Evolutionary conservation across 2,888 invertebrate genomes (phyloP), one percentile per base, ranked within the genome.

Genomic region (Itoplectis maculator): DNA sequence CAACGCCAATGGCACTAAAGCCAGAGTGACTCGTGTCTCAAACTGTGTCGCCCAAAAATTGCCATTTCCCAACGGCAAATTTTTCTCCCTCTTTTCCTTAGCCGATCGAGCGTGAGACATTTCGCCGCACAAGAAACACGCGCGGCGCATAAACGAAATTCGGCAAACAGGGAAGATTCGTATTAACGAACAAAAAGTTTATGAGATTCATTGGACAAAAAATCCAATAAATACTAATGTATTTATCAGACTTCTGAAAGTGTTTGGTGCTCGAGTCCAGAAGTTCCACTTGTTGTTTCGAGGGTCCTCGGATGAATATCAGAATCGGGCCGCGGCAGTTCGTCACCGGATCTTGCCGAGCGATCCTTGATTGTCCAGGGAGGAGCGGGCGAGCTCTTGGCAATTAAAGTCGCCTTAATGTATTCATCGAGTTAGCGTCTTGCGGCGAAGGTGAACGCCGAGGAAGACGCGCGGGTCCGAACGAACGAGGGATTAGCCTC

Each of bases 341-440:
- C 13, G 42, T 77, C 65, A 37, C 45, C 66, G 61, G n/a, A 70
- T 68, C 72, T 63, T 63, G 51, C 45, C 42, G 51, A 6, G 42
- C n/a, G 74, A 23, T 20, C 66, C 77, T 80, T 83, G 86, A 87
- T 86, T 84, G 85, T 86, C 83, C 83, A 81, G 87, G 86, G 86
- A 87, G 83, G 70, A 79, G 80, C 78, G 51, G 5, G 37, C n/a
- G 45, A 20, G 82, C 66, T 75, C 72, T 29, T 87, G 88, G 88
- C 90, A 92, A 92, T 92, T 91, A 92, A 92, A 89, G 86, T 89
- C 77, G 81, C 85, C 84, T 83, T 92, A 92, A 92, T 92, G 86
- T 92, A 92, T 92, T 92, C 92, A 92, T 92, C 91, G 92, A 92
- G 91, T 92, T 89, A 87, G 88, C 87, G 86, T 90, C 90, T 90